A percentile compares a stretch with the other conserved stretches of the same genome.
Conservation (phyloP, 2,113 vertebrate genomes). For the Sitta europaea region DNA sequence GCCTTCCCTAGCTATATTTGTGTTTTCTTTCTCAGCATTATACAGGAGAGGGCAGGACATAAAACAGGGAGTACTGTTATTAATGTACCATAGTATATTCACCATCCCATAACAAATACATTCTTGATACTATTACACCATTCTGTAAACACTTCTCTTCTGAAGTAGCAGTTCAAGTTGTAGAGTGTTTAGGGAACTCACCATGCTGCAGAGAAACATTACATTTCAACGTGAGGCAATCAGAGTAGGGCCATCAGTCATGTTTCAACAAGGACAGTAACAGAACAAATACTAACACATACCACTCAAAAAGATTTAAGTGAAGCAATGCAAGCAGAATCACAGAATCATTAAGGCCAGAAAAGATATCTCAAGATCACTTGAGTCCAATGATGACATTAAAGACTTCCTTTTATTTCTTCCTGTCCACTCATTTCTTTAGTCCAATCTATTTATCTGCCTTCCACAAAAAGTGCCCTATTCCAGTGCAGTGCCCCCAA, state of each 20-base stretch:
- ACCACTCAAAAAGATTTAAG: not conserved
- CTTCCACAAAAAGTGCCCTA: not conserved
- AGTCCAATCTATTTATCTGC: not conserved
- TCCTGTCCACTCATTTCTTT: not conserved
- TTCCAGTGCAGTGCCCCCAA: not conserved
- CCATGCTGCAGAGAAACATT: not conserved
- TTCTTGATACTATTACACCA: not conserved
- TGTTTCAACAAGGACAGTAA: not conserved
- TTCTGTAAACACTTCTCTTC: not conserved
- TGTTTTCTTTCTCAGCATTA: not conserved
- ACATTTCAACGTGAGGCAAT: not conserved
- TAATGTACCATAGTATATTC: not conserved
- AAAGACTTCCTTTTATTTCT: not conserved
- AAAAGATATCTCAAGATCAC: not conserved
- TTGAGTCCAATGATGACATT: not conserved
- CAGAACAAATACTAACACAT: not conserved
- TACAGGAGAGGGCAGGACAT: not conserved
- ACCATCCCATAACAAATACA: not conserved
- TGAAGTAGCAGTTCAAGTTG: not conserved
- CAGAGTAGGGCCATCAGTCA: not conserved
- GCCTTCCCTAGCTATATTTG: not conserved
- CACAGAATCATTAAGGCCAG: not conserved
- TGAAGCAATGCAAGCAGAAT: not conserved
- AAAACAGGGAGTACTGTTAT: not conserved
- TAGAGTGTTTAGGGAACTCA: not conserved